phyloP scores from a whole-genome alignment of 2,113 vertebrate species.

The Phrynocephalus versicolor region DNA sequence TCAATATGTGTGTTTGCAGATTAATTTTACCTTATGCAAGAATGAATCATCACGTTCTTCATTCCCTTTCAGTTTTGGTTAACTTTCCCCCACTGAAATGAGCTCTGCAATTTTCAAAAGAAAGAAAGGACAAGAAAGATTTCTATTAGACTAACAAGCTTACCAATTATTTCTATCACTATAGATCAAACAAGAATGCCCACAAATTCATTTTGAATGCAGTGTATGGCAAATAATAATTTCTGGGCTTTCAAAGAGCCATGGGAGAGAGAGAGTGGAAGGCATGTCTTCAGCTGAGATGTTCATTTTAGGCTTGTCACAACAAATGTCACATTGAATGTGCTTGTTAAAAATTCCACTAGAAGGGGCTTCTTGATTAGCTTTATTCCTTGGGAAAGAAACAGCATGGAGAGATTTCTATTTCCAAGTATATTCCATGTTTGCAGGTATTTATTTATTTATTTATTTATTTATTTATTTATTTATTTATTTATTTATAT shows the following conservation, averaged over 20 bases:
- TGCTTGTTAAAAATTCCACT: slow-evolving; percentile 35
- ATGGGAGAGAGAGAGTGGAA: slow-evolving; percentile 57
- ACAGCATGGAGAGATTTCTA: not conserved
- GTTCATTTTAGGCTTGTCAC: slow-evolving; percentile 54
- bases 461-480: too few species aligned
- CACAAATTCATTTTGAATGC: slow-evolving; percentile 65
- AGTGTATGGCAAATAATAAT: slow-evolving; percentile 61
- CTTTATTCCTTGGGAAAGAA: not conserved
- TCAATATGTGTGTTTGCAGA: slow-evolving; percentile 23
- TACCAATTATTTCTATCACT: slow-evolving; percentile 67
- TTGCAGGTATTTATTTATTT: too few species aligned
- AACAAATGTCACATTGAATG: slow-evolving; percentile 30
- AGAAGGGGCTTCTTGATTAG: slow-evolving; percentile 15
- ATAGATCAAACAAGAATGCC: slow-evolving; percentile 67
- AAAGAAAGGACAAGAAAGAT: slow-evolving; percentile 35
- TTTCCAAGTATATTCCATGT: not conserved
- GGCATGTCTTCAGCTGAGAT: slow-evolving; percentile 35
- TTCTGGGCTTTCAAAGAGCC: slow-evolving; percentile 49
- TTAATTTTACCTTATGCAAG: slow-evolving; percentile 44
- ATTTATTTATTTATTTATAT: too few species aligned
- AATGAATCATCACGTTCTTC: slow-evolving; percentile 24
- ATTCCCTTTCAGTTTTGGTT: slow-evolving; percentile 56
- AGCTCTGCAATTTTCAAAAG: slow-evolving; percentile 48
- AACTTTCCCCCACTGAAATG: slow-evolving; percentile 43
- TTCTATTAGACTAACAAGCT: slow-evolving; percentile 70